Evolutionary conservation across 2,888 invertebrate genomes (phyloP).

Genomic region (Lasioglossum zephyrum): DNA sequence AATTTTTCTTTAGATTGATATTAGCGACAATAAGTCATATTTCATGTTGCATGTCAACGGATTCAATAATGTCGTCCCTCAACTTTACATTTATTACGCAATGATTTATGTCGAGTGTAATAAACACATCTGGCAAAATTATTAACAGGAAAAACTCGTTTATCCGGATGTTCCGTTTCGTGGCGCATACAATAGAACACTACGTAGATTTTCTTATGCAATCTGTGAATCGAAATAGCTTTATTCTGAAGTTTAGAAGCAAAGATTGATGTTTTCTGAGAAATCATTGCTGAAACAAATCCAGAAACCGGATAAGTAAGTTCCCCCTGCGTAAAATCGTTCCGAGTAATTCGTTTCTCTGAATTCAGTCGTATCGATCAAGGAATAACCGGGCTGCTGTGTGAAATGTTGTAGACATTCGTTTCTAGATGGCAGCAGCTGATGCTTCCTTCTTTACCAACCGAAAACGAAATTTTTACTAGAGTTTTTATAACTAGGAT

Average conservation of each 20-base stretch:
- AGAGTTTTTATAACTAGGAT: background rate
- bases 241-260: background rate
- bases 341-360: background rate
- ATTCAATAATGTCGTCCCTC: background rate
- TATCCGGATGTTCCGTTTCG: slow-evolving; percentile 15
- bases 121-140: background rate
- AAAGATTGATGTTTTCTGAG: slow-evolving; percentile 15
- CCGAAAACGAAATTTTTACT: slow-evolving; percentile 19
- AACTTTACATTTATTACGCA: background rate
- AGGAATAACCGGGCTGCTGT: slow-evolving; percentile 7
- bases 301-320: slow-evolving; percentile 18
- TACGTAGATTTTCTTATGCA: background rate
- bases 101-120: background rate
- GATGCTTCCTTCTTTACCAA: slow-evolving; percentile 61
- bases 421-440: slow-evolving; percentile 58
- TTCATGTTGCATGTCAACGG: background rate
- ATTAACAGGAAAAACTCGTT: slow-evolving; percentile 34
- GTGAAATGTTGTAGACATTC: slow-evolving; percentile 25
- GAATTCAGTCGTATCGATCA: slow-evolving; percentile 47
- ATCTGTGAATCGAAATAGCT: background rate
- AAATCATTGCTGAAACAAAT: background rate
- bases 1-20: background rate
- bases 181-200: background rate
- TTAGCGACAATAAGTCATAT: background rate
- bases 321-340: slow-evolving; percentile 1